Evolutionary conservation across 2,113 vertebrate genomes (phyloP).

Genomic region (Rhinogobius similis): DNA sequence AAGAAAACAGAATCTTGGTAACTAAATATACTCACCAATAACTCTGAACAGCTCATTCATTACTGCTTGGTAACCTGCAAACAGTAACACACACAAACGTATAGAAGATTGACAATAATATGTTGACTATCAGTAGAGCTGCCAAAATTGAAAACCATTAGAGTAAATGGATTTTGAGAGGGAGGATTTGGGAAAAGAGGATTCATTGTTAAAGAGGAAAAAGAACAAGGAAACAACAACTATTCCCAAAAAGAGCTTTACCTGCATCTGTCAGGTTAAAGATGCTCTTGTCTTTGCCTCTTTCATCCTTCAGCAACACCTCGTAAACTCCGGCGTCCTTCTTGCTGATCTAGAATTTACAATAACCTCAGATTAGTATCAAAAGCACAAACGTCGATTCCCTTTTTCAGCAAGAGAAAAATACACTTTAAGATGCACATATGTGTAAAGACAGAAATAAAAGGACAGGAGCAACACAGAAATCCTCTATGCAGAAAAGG

Average conservation of each 20-base stretch:
- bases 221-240: background rate
- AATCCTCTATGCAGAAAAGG: conserved; percentile 65
- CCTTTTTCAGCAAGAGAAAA: conserved; percentile 15
- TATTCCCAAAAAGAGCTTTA: conserved; percentile 52
- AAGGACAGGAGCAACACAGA: conserved; percentile 41
- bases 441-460: conserved; percentile 42
- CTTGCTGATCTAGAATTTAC: conserved; percentile 85
- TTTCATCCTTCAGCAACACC: conserved; percentile 88
- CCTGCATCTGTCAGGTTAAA: conserved; percentile 88
- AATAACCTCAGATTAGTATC: conserved; percentile 23
- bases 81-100: conserved; percentile 16
- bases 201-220: background rate
- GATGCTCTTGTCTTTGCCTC: conserved; percentile 90
- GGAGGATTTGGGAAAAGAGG: background rate
- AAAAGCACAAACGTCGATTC: background rate
- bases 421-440: conserved; percentile 16
- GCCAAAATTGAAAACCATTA: background rate
- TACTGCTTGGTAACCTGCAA: conserved; percentile 88
- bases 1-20: background rate
- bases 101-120: background rate
- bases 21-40: conserved; percentile 84
- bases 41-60: conserved; percentile 93
- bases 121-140: background rate
- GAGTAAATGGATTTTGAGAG: background rate
- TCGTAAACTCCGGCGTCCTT: conserved; percentile 90